phyloP scores from a whole-genome alignment of 2,113 vertebrate species.

The Coptodon bakossiorum region DNA sequence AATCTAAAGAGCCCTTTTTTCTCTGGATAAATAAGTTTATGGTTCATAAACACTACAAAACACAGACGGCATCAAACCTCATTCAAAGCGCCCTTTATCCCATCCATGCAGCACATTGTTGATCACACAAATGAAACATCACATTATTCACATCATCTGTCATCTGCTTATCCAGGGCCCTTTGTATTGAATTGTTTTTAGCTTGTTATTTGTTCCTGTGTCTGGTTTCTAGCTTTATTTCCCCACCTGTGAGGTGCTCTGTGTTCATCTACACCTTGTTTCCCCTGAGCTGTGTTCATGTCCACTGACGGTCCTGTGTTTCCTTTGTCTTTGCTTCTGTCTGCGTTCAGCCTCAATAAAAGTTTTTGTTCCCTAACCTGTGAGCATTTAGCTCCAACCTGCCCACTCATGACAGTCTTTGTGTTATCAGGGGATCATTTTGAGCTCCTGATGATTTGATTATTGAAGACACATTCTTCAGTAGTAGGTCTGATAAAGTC shows the following conservation, averaged over 20 bases:
- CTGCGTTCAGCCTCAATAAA: background rate
- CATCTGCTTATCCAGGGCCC: too few relatives aligned
- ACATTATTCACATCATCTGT: too few relatives aligned
- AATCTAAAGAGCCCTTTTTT: too few relatives aligned
- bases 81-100: too few relatives aligned
- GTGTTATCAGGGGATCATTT: rapidly evolving
- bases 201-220: rapidly evolving
- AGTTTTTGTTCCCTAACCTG: rapidly evolving
- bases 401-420: background rate
- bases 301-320: rapidly evolving
- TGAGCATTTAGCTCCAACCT: rapidly evolving
- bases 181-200: rapidly evolving
- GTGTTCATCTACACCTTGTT: rapidly evolving
- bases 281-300: rapidly evolving
- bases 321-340: background rate
- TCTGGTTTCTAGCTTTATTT: rapidly evolving
- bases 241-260: rapidly evolving
- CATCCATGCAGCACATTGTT: too few relatives aligned
- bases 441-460: background rate
- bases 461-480: rapidly evolving
- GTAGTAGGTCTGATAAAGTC: background rate
- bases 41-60: too few relatives aligned
- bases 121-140: too few relatives aligned
- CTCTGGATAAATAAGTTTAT: too few relatives aligned
- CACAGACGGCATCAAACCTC: too few relatives aligned